A percentile compares a stretch with the other conserved stretches of the same genome.
phyloP scores from a whole-genome alignment of 30 jellyfish, hydroid and myxozoan species.

The Haliclystus octoradiatus region DNA sequence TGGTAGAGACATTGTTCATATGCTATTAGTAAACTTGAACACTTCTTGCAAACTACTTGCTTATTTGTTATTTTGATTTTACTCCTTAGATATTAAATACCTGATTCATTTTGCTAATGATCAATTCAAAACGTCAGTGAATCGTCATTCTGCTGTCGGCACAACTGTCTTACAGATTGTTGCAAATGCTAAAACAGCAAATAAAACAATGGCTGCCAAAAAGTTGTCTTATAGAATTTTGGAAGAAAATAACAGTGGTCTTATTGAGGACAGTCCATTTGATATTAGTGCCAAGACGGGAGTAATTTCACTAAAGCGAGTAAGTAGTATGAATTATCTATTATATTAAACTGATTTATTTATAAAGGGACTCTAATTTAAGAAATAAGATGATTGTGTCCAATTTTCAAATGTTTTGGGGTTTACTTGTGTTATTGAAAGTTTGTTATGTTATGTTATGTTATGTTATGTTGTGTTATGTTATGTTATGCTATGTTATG shows the following conservation, averaged over 20 bases:
- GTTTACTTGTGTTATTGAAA: no score
- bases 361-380: no score
- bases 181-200: slow-evolving; percentile 38
- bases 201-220: slow-evolving; percentile 26
- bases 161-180: slow-evolving; percentile 20
- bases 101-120: slow-evolving; percentile 27
- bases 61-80: no score
- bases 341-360: background rate
- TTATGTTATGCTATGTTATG: no score
- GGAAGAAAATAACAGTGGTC: slow-evolving; percentile 19
- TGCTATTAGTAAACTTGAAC: no score
- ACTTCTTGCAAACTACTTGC: no score
- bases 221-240: slow-evolving; percentile 33
- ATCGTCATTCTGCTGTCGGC: slow-evolving; percentile 48
- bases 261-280: slow-evolving; percentile 14
- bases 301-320: slow-evolving; percentile 22
- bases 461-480: no score
- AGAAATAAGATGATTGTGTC: no score
- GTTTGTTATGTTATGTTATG: no score
- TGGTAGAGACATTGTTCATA: no score
- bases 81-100: no score
- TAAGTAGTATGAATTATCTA: background rate
- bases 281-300: slow-evolving; percentile 36
- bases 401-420: no score
- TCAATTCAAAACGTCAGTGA: slow-evolving; percentile 4